A percentile compares a stretch with the other conserved stretches of the same genome.
phyloP scores from a whole-genome alignment of 2,797 vertebrate genomes.

The Bovichtus diacanthus region DNA sequence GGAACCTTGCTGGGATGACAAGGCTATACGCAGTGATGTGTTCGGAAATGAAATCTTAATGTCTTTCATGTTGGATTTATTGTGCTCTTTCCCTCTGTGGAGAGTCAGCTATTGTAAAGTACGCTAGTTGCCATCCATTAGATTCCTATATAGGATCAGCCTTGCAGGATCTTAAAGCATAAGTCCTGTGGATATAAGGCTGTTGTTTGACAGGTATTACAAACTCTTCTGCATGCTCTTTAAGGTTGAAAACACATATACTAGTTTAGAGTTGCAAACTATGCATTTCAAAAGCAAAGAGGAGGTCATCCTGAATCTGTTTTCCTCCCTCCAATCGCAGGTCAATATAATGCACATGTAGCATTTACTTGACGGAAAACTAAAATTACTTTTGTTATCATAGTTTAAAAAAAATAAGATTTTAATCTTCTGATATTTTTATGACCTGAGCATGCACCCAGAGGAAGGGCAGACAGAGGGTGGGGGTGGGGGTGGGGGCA shows the following conservation, averaged over 20 bases:
- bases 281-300: constrained; percentile 84
- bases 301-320: constrained; percentile 62
- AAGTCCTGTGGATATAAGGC: constrained; percentile 67
- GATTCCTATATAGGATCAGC: constrained; percentile 72
- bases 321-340: constrained; percentile 66
- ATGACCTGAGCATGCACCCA: constrained; percentile 79
- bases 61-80: constrained; percentile 79
- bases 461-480: constrained; percentile 57
- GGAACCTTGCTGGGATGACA: constrained; percentile 76
- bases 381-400: constrained; percentile 75
- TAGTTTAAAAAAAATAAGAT: constrained; percentile 66
- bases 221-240: constrained; percentile 82
- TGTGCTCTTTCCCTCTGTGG: constrained; percentile 68
- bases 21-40: constrained; percentile 77
- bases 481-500: constrained; percentile 22
- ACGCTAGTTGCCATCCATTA: constrained; percentile 77
- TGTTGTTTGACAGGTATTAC: constrained; percentile 77
- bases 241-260: constrained; percentile 79
- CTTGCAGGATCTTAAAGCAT: constrained; percentile 66
- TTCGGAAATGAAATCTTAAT: constrained; percentile 78
- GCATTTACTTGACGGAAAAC: constrained; percentile 77
- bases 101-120: constrained; percentile 77
- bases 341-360: constrained; percentile 80
- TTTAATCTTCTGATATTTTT: constrained; percentile 71
- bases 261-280: constrained; percentile 81